These are phyloP conservation scores for Neolamprologus hecqui DNA, from an alignment of 2,113 vertebrate genomes.

Conservation along the genomic window DNA sequence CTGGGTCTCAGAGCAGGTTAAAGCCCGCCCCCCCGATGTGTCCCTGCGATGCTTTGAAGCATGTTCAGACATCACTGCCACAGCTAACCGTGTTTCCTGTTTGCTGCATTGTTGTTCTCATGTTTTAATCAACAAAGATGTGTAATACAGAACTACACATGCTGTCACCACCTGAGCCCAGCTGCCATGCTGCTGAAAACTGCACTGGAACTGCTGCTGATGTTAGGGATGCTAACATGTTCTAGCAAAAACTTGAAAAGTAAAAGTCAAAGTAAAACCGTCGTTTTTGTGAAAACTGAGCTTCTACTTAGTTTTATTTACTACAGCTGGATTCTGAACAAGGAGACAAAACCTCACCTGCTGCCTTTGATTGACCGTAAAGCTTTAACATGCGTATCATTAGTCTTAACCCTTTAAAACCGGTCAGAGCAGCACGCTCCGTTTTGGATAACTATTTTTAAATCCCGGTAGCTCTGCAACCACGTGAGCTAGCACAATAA, in stretches of 20 bases:
- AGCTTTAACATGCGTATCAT: background rate
- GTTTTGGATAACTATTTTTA: no score
- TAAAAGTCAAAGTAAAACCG: background rate
- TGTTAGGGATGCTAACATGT: background rate
- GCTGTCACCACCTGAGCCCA: background rate
- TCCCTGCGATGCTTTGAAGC: background rate
- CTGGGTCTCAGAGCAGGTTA: background rate
- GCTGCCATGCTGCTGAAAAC: background rate
- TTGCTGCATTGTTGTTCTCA: background rate
- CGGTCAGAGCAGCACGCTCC: no score
- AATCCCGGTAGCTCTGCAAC: no score
- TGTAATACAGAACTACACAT: background rate
- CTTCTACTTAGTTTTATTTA: background rate
- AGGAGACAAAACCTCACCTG: background rate
- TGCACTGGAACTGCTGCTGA: background rate
- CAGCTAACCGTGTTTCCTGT: background rate
- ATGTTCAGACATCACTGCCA: background rate
- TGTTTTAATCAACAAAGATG: background rate
- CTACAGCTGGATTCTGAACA: background rate
- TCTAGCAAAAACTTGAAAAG: background rate
- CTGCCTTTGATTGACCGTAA: background rate
- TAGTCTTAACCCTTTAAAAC: background rate
- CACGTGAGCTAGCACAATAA: no score
- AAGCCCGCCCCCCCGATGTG: accelerated
- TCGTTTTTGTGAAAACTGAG: background rate